Evolutionary conservation across 2,888 invertebrate species (phyloP), one percentile per base, ranked within the genome.

Genomic region (Capitulum mitella): DNA sequence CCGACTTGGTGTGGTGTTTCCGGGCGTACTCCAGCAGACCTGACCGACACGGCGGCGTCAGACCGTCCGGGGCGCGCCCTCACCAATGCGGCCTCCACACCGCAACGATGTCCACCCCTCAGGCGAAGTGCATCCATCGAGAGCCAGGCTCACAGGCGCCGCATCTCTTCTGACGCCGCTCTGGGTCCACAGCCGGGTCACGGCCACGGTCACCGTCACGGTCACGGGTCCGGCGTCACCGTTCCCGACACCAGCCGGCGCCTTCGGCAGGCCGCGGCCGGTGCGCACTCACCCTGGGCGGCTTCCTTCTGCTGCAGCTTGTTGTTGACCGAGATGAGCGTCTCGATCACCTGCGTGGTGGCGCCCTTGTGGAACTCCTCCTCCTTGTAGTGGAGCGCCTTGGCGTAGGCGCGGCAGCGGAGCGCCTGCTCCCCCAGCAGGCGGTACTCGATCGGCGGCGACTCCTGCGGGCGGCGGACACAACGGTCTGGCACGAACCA

Each of bases 261-360:
- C 29, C 37, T 5, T 34, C n/a, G 40, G 40, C 77, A 58, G 3
- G 43, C 43, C 43, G 43, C 43, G 43, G 5, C 43, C 43, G 43
- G 6, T 43, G 43, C 43, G 43, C 43, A 70, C 76, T 78, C 78
- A 80, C 82, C 82, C 40, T 81, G 79, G 0, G 99, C 98, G 0
- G 98, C 98, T 86, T 99, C 99, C 81, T 97, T 95, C 84, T 98
- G 98, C 85, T 98, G 98, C 46, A 99, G 87, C 86, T 99, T 98
- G 85, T 99, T 99, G 85, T 99, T 99, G 81, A 98, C 98, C 77
- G 93, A 93, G 83, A 98, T 98, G 1, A 98, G 87, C 0, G 96
- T 92, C 85, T 98, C 98, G 19, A 98, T 92, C 0, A 97, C 95
- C 83, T 93, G 92, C 19, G 94, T 91, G 81, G 91, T 94, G 2